These are phyloP conservation scores for Neuroscelio doddi DNA, from an alignment of 2,888 invertebrate genomes.

Conservation along the genomic window DNA sequence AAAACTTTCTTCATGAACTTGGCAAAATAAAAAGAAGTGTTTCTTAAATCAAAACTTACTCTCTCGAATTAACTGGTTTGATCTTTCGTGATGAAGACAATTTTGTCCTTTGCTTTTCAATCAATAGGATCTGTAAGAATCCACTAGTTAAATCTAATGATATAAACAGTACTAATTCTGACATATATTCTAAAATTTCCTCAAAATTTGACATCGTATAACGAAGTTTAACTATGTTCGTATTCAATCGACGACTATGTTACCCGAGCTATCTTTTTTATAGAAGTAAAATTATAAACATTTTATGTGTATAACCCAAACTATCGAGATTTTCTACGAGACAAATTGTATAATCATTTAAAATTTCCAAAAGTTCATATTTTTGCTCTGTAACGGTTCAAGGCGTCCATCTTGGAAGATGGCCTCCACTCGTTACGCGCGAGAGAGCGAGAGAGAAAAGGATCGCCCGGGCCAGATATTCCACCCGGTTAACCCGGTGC, in stretches of 20 bases:
- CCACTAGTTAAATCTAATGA: constrained; percentile 26
- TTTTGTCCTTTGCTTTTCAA: constrained; percentile 16
- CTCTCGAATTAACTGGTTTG: constrained; percentile 53
- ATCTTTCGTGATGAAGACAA: constrained; percentile 53
- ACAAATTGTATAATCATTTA: constrained; percentile 25
- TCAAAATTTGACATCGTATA: constrained; percentile 34
- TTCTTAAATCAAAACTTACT: constrained; percentile 55
- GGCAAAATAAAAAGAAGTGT: constrained; percentile 54
- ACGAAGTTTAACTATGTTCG: constrained; percentile 27
- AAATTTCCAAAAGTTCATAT: constrained; percentile 11
- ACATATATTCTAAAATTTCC: constrained; percentile 38
- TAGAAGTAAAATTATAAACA: constrained; percentile 33
- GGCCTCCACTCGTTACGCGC: no score
- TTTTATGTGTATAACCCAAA: constrained; percentile 17
- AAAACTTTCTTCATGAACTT: constrained; percentile 50
- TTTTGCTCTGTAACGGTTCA: constrained; percentile 10
- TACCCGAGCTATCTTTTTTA: constrained; percentile 35
- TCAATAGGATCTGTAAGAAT: constrained; percentile 20
- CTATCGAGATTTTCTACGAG: constrained; percentile 17
- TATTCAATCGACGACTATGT: constrained; percentile 43
- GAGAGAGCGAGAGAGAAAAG: no score
- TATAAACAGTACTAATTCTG: constrained; percentile 25
- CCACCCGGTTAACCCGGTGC: no score
- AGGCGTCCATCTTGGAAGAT: no score
- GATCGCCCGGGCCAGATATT: no score